Evolutionary conservation across 2,888 invertebrate species (phyloP).

Genomic region (Dorcus parallelipipedus): DNA sequence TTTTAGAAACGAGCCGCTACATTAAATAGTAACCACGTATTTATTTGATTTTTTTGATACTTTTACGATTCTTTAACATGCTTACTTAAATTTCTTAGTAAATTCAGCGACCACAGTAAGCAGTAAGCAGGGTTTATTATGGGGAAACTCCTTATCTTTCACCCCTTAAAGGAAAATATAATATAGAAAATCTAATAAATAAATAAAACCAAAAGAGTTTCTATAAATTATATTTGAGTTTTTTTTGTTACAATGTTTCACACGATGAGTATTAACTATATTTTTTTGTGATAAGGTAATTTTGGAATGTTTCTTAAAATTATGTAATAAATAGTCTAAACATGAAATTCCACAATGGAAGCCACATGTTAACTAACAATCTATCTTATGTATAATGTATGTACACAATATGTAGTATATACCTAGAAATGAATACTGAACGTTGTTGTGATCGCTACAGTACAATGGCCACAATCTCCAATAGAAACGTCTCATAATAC

Average conservation of each 20-base stretch:
- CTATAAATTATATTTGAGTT: conserved; percentile 40
- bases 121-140: no score
- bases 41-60: no score
- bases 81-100: no score
- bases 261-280: conserved; percentile 45
- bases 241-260: conserved; percentile 40
- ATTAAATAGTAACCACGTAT: no score
- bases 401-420: conserved; percentile 36
- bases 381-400: conserved; percentile 25
- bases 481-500: conserved; percentile 19
- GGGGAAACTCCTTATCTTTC: no score
- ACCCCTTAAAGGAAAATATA: no score
- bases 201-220: conserved; percentile 15
- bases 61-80: no score
- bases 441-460: conserved; percentile 34
- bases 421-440: conserved; percentile 39
- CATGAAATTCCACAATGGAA: conserved; percentile 34
- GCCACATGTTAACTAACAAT: conserved; percentile 33
- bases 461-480: conserved; percentile 38
- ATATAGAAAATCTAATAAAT: no score
- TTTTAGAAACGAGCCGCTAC: no score
- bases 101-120: no score
- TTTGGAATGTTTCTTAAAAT: conserved; percentile 40
- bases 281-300: conserved; percentile 29
- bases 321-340: conserved; percentile 30